Conservation (phyloP, 2,113 vertebrate genomes). For the Toxotes chatareus region DNA sequence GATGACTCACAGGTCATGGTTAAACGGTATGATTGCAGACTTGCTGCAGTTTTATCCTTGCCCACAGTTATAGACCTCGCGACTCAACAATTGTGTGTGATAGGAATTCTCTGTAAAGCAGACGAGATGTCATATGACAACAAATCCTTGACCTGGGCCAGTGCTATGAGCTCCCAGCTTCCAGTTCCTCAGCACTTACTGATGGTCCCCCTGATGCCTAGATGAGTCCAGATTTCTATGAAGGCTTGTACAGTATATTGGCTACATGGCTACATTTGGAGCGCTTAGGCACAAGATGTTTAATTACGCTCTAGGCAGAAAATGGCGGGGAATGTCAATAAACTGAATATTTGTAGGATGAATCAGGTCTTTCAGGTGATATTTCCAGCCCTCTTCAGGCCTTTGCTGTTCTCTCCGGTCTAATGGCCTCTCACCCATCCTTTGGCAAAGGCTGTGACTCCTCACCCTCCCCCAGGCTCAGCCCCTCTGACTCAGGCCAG, state of each 20-base stretch:
- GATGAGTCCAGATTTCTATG: conserved; percentile 20
- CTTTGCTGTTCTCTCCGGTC: conserved; percentile 46
- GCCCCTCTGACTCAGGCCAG: conserved; percentile 64
- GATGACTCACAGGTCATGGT: conserved; percentile 66
- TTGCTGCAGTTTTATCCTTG: conserved; percentile 58
- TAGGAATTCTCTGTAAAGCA: conserved; percentile 60
- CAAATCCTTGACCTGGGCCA: conserved; percentile 61
- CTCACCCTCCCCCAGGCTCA: conserved; percentile 59
- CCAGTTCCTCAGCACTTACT: conserved; percentile 44
- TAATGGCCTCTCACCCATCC: conserved; percentile 66
- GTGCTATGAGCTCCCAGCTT: conserved; percentile 48
- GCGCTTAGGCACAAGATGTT: conserved; percentile 19
- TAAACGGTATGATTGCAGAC: conserved; percentile 55
- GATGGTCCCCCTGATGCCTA: conserved; percentile 10
- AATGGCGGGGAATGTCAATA: conserved; percentile 29
- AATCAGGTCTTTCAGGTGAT: conserved; percentile 41
- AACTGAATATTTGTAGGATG: conserved; percentile 26
- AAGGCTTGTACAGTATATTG: background rate
- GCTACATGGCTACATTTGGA: background rate
- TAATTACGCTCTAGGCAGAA: conserved; percentile 52
- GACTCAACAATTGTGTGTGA: conserved; percentile 37
- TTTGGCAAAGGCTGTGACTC: conserved; percentile 55
- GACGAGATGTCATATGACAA: conserved; percentile 57
- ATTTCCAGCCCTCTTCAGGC: conserved; percentile 36
- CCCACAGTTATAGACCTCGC: conserved; percentile 60